These are phyloP conservation scores for Drosophila rellima DNA, from an alignment of 2,888 invertebrate species.

Conservation along the genomic window DNA sequence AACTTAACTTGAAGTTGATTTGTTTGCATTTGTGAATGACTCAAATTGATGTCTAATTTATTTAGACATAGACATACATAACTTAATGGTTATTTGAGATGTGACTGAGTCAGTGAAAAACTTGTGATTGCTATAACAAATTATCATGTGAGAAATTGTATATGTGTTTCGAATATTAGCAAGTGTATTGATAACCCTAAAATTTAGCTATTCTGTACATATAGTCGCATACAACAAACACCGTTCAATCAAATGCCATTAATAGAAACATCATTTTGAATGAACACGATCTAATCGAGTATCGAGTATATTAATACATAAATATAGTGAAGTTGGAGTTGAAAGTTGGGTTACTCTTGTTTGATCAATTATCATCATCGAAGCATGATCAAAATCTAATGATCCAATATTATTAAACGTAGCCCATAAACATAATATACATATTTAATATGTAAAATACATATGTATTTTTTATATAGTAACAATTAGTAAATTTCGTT, in stretches of 20 bases:
- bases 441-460: background rate
- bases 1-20: background rate
- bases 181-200: slow-evolving; percentile 11
- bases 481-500: slow-evolving; percentile 7
- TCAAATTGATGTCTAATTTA: background rate
- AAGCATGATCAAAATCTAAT: slow-evolving; percentile 18
- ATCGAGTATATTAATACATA: slow-evolving; percentile 5
- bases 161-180: slow-evolving; percentile 4
- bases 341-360: slow-evolving; percentile 24
- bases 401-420: slow-evolving; percentile 9
- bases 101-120: background rate
- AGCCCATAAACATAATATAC: slow-evolving; percentile 11
- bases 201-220: slow-evolving; percentile 4
- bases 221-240: slow-evolving; percentile 6
- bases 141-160: slow-evolving; percentile 1
- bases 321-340: slow-evolving; percentile 12
- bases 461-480: slow-evolving; percentile 1
- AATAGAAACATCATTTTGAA: slow-evolving; percentile 21
- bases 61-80: background rate
- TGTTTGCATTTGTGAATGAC: slow-evolving; percentile 9
- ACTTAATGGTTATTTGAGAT: background rate
- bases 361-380: slow-evolving; percentile 22
- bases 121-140: background rate
- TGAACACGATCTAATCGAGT: slow-evolving; percentile 11
- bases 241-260: slow-evolving; percentile 16